A percentile compares a stretch with the other conserved stretches of the same genome.
These are phyloP conservation scores for Zygaena filipendulae DNA, from an alignment of 2,888 invertebrate species.

Conservation along the genomic window DNA sequence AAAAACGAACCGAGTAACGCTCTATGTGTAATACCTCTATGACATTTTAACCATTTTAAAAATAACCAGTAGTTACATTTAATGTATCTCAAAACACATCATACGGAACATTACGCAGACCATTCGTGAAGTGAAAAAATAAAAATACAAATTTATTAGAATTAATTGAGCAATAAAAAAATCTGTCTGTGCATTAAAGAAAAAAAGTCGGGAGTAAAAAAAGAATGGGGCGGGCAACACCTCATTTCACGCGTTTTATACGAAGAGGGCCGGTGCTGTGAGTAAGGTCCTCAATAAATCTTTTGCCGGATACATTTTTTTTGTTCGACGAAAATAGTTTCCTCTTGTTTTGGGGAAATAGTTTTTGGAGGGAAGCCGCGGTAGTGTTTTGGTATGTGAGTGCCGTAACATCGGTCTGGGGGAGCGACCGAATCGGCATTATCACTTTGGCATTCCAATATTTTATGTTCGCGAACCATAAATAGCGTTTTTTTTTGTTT, in stretches of 20 bases:
- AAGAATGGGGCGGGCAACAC: constrained; percentile 45
- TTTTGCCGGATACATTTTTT: constrained; percentile 57
- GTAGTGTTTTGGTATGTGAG: constrained; percentile 18
- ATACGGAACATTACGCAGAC: constrained; percentile 29
- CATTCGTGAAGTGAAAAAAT: constrained; percentile 18
- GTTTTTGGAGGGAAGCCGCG: constrained; percentile 25
- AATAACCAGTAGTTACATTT: no score
- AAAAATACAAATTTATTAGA: constrained; percentile 37
- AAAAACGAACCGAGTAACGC: no score
- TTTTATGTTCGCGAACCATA: no score
- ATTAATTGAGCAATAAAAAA: constrained; percentile 59
- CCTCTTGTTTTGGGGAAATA: constrained; percentile 52
- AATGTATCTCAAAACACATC: no score
- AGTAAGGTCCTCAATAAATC: constrained; percentile 54
- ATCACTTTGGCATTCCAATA: no score
- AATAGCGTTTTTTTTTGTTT: no score
- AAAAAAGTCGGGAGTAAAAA: constrained; percentile 23
- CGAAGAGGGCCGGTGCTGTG: constrained; percentile 35
- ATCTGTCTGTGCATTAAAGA: constrained; percentile 30
- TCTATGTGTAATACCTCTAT: no score
- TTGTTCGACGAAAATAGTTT: constrained; percentile 64
- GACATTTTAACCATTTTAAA: no score
- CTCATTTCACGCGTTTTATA: constrained; percentile 65
- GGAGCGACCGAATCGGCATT: neutral
- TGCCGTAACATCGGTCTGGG: constrained; percentile 2